Conservation (phyloP, 2,888 invertebrate genomes). For the Macropis europaea region DNA sequence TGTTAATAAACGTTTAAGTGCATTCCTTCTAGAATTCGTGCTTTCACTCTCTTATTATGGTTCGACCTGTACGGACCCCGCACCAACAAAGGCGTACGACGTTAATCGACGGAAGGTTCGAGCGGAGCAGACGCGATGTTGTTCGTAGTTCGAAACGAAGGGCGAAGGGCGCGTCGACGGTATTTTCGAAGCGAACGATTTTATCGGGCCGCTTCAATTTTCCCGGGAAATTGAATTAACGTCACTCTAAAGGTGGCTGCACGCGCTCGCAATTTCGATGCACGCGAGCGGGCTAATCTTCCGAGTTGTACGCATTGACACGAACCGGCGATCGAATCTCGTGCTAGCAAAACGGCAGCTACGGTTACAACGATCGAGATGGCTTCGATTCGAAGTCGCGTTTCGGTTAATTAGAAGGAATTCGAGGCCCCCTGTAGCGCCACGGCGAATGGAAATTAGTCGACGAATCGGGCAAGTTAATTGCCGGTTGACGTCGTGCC, state of each 20-base stretch:
- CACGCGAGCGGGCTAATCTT: constrained; percentile 41
- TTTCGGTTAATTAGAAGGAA: constrained; percentile 26
- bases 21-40: too few relatives aligned
- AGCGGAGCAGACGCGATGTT: not conserved
- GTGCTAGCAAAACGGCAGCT: not conserved
- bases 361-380: not conserved
- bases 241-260: constrained; percentile 43
- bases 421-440: constrained; percentile 6
- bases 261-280: constrained; percentile 45
- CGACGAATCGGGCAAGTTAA: constrained; percentile 48
- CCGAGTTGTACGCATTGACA: constrained; percentile 11
- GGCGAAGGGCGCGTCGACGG: constrained; percentile 1
- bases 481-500: constrained; percentile 34
- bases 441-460: constrained; percentile 39
- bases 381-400: not conserved
- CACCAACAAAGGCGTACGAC: not conserved
- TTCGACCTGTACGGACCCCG: too few relatives aligned
- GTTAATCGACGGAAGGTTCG: not conserved
- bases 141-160: constrained; percentile 6
- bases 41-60: too few relatives aligned
- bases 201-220: constrained; percentile 55
- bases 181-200: constrained; percentile 41
- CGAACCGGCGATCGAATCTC: not conserved
- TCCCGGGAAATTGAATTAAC: constrained; percentile 57
- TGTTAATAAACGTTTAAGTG: too few relatives aligned